These are phyloP conservation scores for Poecilus cupreus DNA, from an alignment of 2,888 invertebrate genomes.

Conservation along the genomic window DNA sequence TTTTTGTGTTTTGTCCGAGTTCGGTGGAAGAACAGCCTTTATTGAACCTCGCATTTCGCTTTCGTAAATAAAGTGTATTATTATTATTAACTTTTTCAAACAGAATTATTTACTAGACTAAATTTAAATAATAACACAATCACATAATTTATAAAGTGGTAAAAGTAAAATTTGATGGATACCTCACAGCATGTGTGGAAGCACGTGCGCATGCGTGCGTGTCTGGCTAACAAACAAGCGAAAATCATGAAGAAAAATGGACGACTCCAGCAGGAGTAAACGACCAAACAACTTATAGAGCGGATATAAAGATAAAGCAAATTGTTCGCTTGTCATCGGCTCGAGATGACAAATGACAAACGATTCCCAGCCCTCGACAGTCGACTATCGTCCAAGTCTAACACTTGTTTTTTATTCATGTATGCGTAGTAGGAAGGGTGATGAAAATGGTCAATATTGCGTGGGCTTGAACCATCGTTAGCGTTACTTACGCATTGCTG, in stretches of 20 bases:
- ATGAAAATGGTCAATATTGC: slow-evolving; percentile 70
- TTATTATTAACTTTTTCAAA: too few relatives aligned
- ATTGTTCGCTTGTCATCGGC: slow-evolving; percentile 52
- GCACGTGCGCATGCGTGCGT: neutral
- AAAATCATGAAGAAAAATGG: slow-evolving; percentile 21
- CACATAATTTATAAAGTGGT: too few relatives aligned
- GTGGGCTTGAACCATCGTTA: slow-evolving; percentile 63
- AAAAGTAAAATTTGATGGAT: too few relatives aligned
- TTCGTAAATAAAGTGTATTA: too few relatives aligned
- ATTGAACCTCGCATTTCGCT: too few relatives aligned
- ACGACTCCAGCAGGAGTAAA: neutral
- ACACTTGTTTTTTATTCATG: slow-evolving; percentile 48
- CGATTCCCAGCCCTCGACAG: slow-evolving; percentile 32
- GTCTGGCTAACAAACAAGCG: neutral
- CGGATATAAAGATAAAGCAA: slow-evolving; percentile 52
- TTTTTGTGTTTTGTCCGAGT: too few relatives aligned
- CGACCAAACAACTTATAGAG: slow-evolving; percentile 43
- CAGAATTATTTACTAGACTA: too few relatives aligned
- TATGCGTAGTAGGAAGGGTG: slow-evolving; percentile 63
- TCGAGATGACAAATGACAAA: slow-evolving; percentile 48
- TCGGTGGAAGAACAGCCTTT: too few relatives aligned
- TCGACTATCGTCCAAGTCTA: neutral
- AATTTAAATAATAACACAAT: too few relatives aligned
- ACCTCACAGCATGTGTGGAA: too few relatives aligned
- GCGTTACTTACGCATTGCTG: slow-evolving; percentile 49